phyloP scores from a whole-genome alignment of 2,113 vertebrate genomes.

The Pangasianodon hypophthalmus region DNA sequence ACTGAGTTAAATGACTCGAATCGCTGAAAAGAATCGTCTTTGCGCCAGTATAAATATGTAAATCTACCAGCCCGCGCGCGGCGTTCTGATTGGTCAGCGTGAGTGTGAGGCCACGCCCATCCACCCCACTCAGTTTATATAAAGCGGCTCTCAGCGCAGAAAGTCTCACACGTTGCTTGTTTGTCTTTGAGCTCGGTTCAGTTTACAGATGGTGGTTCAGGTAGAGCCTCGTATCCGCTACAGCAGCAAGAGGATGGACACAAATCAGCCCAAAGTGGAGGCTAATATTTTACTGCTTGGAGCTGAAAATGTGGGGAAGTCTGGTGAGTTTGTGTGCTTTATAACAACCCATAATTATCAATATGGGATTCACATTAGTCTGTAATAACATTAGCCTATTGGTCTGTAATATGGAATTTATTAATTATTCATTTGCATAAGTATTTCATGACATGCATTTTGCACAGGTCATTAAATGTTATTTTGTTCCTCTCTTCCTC shows the following conservation, averaged over 20 bases:
- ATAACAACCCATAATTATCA: neutral
- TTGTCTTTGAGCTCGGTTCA: fast-evolving
- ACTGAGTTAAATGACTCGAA: neutral
- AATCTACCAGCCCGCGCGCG: neutral
- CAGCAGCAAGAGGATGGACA: constrained; percentile 60
- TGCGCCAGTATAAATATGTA: neutral
- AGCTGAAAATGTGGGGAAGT: constrained; percentile 66
- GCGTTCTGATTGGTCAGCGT: constrained; percentile 36
- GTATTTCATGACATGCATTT: neutral
- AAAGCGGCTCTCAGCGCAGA: neutral
- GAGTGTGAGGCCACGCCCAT: constrained; percentile 18
- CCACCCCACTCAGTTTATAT: neutral
- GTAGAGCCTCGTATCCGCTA: constrained; percentile 52
- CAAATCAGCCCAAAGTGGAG: constrained; percentile 56
- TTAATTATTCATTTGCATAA: neutral
- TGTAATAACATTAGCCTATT: neutral
- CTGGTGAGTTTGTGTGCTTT: constrained; percentile 51
- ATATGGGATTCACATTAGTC: too few relatives aligned
- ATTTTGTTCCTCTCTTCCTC: neutral
- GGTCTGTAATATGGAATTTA: neutral
- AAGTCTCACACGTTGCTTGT: fast-evolving
- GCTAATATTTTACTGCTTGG: constrained; percentile 63
- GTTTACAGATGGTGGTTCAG: constrained; percentile 67
- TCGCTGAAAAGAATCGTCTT: neutral
- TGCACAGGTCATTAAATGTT: neutral